Evolutionary conservation across 2,797 vertebrate species (phyloP), one percentile per base, ranked within the genome.

Genomic region (Tauraco hartlaubi): DNA sequence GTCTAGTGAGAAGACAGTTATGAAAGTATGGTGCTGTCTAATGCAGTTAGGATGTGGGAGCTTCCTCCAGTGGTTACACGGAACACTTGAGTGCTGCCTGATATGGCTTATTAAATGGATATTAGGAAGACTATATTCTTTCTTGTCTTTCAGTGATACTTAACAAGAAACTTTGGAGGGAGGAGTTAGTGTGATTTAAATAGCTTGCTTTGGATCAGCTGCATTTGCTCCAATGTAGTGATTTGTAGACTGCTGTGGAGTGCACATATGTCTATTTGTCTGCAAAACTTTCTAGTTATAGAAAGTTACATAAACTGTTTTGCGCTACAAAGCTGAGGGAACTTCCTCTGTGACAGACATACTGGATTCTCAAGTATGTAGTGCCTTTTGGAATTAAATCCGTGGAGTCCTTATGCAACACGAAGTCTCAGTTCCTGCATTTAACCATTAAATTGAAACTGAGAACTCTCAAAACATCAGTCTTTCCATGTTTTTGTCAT

Each of bases 301-400:
- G 81, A 43, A 48, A 83, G 67, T 74, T 78, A 81, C 48, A 52
- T 74, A 44, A 82, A 89, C 29, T 71, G 29, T 26, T 73, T 39
- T 91, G 61, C 61, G 84, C 71, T 91, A 4, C 75, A 73, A 3
- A 56, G 67, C 84, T 90, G 74, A 73, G 69, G 74, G 35, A 48
- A 88, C 76, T 94, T 96, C 81, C 85, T 91, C 72, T 76, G 51
- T 59, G 39, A 51, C 1, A 92, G 90, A 84, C 35, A 9, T 28
- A 12, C 22, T 94, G 91, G 84, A 71, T 96, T 95, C 67, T 78
- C 74, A 91, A 95, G 64, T 87, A 93, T 87, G 80, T 52, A 31
- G 49, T 79, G 67, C 33, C 59, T 93, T 90, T 85, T 92, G 94
- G 92, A 95, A 88, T 89, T 71, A 63, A 93, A 58, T 94, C 90